Evolutionary conservation across 2,888 invertebrate species (phyloP), one percentile per base, ranked within the genome.

Genomic region (Philereme vetulata): DNA sequence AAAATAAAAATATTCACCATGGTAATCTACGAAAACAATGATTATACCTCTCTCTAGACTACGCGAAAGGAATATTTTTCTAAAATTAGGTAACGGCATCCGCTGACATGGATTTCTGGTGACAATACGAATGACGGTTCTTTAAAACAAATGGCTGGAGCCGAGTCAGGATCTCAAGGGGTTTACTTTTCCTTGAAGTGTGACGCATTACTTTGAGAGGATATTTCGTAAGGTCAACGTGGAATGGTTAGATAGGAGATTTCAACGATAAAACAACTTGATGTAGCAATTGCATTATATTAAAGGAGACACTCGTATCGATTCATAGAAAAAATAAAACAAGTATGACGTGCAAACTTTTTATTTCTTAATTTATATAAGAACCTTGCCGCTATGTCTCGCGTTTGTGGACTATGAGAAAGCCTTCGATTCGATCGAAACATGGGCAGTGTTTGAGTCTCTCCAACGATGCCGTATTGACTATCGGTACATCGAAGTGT

Each of bases 121-220:
- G 73, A 74, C 75, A 72, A 74, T 73, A 76, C 68, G 75, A 76
- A 76, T 74, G 71, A 70, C 67, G 71, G 68, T 71, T 71, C 71
- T 71, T 68, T 73, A 66, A 70, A 67, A 70, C 67, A 70, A 72
- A 79, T 77, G 75, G 72, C 74, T 73, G 67, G 65, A 67, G 72
- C 70, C 58, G 52, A 65, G 71, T 71, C 66, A 56, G 67, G 59
- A 60, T 60, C 66, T 73, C 66, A 21, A 66, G 76, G 77, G 77
- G 65, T 69, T 68, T 65, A 67, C 68, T 68, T 66, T 66, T 66
- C 66, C 66, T 72, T 75, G 74, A 74, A 76, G 76, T 71, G 76
- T 75, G 71, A 76, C 74, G 75, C 71, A 72, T 77, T 79, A 78
- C 76, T 78, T 75, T 75, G 69, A 73, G 67, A 58, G 60, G 53